Evolutionary conservation across 1,140 invertebrate genomes (phyloP).

Genomic region (Pantala flavescens): DNA sequence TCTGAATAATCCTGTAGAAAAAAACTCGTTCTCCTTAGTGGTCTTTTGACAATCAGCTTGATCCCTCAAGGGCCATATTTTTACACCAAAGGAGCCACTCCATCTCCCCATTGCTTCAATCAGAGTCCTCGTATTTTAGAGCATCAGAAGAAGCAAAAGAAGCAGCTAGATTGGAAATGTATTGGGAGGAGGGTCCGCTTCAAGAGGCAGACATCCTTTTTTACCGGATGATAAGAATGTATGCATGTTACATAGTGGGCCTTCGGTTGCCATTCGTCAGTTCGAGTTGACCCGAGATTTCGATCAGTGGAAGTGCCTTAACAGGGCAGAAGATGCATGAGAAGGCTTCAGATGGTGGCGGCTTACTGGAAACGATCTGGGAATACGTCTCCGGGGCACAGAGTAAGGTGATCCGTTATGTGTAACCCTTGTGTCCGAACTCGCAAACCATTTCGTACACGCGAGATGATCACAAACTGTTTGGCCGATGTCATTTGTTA

Average conservation of each 20-base stretch:
- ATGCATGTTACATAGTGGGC: neutral
- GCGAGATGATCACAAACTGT: neutral
- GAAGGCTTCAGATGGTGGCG: neutral
- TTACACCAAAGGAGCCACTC: no score
- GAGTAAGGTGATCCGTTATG: neutral
- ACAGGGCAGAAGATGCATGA: neutral
- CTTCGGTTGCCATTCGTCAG: neutral
- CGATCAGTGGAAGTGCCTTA: neutral
- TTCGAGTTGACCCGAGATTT: neutral
- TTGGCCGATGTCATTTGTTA: neutral
- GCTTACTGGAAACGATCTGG: neutral
- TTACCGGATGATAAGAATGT: neutral
- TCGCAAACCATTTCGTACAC: constrained; percentile 8
- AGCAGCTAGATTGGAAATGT: neutral
- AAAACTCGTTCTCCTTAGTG: no score
- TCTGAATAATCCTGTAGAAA: no score
- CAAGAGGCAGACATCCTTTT: neutral
- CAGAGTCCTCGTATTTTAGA: no score
- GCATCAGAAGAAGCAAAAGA: neutral
- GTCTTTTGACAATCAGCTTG: no score
- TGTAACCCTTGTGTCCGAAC: neutral
- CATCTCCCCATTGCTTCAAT: no score
- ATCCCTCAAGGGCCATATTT: no score
- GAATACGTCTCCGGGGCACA: neutral
- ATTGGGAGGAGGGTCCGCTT: neutral